Evolutionary conservation across 2,797 vertebrate species (phyloP), one percentile per base, ranked within the genome.

Genomic region (Scolopax bukidnonensis): DNA sequence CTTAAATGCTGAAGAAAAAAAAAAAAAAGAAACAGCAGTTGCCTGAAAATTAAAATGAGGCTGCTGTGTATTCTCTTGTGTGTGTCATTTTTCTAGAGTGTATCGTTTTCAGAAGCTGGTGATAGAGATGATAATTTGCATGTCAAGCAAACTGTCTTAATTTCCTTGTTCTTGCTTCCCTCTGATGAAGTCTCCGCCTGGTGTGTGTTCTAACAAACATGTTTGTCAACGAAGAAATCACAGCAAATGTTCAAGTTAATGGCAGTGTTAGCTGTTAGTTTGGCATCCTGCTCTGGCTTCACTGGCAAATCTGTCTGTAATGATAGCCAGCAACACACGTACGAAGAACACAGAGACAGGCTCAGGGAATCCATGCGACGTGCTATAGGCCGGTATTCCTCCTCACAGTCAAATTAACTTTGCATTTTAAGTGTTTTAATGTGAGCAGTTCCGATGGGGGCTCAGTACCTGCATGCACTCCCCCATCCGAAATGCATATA

Each of bases 91-190:
- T 90, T 61, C 67, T 40, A 69, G 85, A 84, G 36, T n/a, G 33
- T 67, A 65, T 94, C 73, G 90, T 93, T 94, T 88, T 91, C 84
- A 73, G 77, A 93, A 74, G 60, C 70, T 83, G 33, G 45, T 90
- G 43, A 43, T 94, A 59, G 78, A 94, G 74, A 89, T 64, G 86
- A 43, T 93, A 95, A 96, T 93, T 95, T 91, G 90, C 85, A 92
- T 85, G 93, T 91, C 94, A 94, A 91, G 70, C 32, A 91, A 94
- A 90, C 81, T 94, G 86, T 92, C 93, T 97, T 95, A 82, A 96
- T 91, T 95, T 95, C 68, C 94, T 71, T 84, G 40, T 76, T 90
- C 88, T 91, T 92, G 78, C 84, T 93, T 93, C 68, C 21, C 51
- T 86, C 48, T 8, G 30, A 87, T 51, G 92, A 75, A 88, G 56